These are phyloP conservation scores for Dione vanillae DNA, from an alignment of 2,888 invertebrate genomes.

Conservation along the genomic window DNA sequence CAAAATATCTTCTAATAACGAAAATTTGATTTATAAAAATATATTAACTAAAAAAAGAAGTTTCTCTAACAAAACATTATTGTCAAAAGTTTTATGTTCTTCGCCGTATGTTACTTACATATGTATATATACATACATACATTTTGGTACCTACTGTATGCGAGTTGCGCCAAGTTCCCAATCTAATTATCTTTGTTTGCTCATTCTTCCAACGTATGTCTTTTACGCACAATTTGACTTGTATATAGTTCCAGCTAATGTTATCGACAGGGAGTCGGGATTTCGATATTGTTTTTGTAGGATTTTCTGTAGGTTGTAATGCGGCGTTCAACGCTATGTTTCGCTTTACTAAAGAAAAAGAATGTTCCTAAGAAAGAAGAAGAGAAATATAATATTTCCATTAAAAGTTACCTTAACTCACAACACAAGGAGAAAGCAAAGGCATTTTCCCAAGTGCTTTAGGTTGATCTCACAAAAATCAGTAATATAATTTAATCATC, in stretches of 20 bases:
- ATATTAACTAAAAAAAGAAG: constrained; percentile 19
- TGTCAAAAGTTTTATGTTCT: constrained; percentile 29
- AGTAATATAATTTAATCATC: too few relatives aligned
- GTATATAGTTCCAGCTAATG: constrained; percentile 46
- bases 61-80: constrained; percentile 17
- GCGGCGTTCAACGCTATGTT: too few relatives aligned
- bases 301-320: neutral
- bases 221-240: constrained; percentile 47
- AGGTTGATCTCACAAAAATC: too few relatives aligned
- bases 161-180: constrained; percentile 34
- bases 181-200: constrained; percentile 36
- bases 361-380: too few relatives aligned
- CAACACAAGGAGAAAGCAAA: too few relatives aligned
- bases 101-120: neutral
- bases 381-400: too few relatives aligned
- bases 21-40: too few relatives aligned
- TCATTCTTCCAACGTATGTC: constrained; percentile 39
- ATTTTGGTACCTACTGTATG: constrained; percentile 2
- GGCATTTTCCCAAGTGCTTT: too few relatives aligned
- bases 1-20: too few relatives aligned
- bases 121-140: neutral
- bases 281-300: neutral
- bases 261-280: constrained; percentile 35
- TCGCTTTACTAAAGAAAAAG: too few relatives aligned
- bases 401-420: too few relatives aligned